Percentiles rank a stretch among this genome's conserved stretches.
These are phyloP conservation scores for Apeira syringaria DNA, from an alignment of 2,888 invertebrate genomes.

Conservation along the genomic window DNA sequence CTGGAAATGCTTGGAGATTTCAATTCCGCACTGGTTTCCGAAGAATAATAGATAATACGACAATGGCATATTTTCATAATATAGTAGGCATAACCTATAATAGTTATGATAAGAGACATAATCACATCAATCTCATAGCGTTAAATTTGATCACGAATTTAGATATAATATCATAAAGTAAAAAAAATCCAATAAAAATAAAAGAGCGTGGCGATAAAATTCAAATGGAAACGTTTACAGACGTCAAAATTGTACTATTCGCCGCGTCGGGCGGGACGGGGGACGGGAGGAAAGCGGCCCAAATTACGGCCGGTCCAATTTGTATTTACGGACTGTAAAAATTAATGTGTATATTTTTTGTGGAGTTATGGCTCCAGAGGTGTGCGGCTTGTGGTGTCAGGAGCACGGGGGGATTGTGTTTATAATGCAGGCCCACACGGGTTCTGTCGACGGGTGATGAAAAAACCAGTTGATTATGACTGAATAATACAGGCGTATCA, in stretches of 20 bases:
- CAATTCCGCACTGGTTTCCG: no score
- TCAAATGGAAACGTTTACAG: constrained; percentile 53
- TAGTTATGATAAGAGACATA: no score
- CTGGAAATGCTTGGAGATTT: no score
- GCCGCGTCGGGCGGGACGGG: constrained; percentile 16
- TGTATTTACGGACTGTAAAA: constrained; percentile 47
- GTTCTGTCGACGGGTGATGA: constrained; percentile 9
- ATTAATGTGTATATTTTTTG: constrained; percentile 41
- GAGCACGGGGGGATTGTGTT: constrained; percentile 4
- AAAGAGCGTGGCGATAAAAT: constrained; percentile 52
- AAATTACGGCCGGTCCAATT: constrained; percentile 45
- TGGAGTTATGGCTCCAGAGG: constrained; percentile 27
- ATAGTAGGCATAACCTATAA: no score
- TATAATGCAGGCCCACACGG: constrained; percentile 11
- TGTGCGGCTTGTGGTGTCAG: constrained; percentile 16
- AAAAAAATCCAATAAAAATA: constrained; percentile 52
- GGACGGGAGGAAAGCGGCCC: constrained; percentile 23
- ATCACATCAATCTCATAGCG: no score
- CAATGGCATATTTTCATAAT: no score
- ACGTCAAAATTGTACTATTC: constrained; percentile 43
- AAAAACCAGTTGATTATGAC: constrained; percentile 17
- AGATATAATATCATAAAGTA: constrained; percentile 34
- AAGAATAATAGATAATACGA: no score
- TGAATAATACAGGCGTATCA: constrained; percentile 8
- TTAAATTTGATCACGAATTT: background rate